Evolutionary conservation across 2,113 vertebrate species (phyloP).

Genomic region (Rissa tridactyla): DNA sequence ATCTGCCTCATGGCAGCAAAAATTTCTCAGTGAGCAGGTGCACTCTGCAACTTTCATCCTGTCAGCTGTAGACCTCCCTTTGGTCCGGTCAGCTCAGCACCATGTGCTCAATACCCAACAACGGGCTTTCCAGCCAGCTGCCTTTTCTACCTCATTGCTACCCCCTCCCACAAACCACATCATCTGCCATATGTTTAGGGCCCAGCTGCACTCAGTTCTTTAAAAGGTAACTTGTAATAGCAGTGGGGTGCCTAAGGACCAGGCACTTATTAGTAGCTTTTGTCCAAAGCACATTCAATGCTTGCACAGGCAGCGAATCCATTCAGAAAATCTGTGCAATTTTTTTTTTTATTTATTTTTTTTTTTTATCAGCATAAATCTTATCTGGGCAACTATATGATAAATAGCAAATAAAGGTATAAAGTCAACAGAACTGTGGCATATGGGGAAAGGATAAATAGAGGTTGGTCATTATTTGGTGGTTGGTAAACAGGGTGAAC

Average conservation of each 20-base stretch:
- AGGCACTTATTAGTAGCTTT: not conserved
- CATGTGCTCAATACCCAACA: not conserved
- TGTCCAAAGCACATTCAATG: not conserved
- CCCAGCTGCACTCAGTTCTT: not conserved
- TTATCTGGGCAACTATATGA: not conserved
- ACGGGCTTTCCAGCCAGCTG: not conserved
- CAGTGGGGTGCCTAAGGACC: not conserved
- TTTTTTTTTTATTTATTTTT: not conserved
- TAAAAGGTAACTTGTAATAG: not conserved
- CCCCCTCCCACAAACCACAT: not conserved
- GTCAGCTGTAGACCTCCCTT: not conserved
- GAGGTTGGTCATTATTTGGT: not conserved
- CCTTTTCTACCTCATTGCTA: not conserved
- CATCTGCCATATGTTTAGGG: not conserved
- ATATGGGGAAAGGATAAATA: not conserved
- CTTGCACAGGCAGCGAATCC: not conserved
- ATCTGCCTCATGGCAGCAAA: not conserved
- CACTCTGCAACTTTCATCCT: not conserved
- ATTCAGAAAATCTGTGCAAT: not conserved
- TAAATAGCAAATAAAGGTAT: not conserved
- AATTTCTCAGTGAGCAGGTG: not conserved
- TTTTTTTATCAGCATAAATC: not conserved
- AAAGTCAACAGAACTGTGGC: not conserved
- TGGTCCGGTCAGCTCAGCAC: not conserved
- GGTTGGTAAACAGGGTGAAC: not conserved